phyloP scores from a whole-genome alignment of 1,140 invertebrate genomes.

The Callitettix versicolor region DNA sequence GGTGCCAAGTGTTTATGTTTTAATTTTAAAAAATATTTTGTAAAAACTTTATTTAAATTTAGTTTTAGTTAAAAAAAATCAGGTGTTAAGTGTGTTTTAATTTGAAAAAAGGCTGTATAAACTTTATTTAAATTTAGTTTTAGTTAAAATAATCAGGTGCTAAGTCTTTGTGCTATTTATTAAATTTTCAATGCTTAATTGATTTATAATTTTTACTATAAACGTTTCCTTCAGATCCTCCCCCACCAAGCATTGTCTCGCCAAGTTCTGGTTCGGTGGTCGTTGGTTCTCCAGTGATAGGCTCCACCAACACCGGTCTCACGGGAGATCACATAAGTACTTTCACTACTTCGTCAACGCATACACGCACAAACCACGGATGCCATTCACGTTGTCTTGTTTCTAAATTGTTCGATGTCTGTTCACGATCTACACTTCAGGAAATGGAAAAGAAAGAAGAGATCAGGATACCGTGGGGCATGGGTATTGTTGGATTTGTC shows the following conservation, averaged over 20 bases:
- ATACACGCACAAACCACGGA: constrained; percentile 11
- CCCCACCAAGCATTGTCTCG: neutral
- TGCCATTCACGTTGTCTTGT: constrained; percentile 55
- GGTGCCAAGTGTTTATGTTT: too few species aligned
- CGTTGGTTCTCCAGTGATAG: constrained; percentile 20
- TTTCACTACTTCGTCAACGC: constrained; percentile 4
- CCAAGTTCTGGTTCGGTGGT: constrained; percentile 18
- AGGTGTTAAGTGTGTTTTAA: too few species aligned
- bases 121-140: too few species aligned
- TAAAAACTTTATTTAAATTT: too few species aligned
- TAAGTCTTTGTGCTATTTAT: too few species aligned
- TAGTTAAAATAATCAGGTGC: too few species aligned
- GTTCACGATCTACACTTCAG: constrained; percentile 74
- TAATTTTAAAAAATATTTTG: too few species aligned
- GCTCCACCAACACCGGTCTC: constrained; percentile 19
- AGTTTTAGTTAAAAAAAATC: too few species aligned
- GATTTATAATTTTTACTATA: too few species aligned
- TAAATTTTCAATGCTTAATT: too few species aligned
- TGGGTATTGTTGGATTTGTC: constrained; percentile 87
- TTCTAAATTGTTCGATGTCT: constrained; percentile 90
- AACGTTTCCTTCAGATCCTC: too few species aligned
- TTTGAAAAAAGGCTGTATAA: too few species aligned
- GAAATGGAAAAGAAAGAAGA: constrained; percentile 87
- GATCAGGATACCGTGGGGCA: constrained; percentile 81
- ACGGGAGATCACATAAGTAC: neutral